Percentiles rank a stretch among this genome's conserved stretches.
Evolutionary conservation across 2,888 invertebrate species (phyloP).

Genomic region (Agrenia bidenticulata): DNA sequence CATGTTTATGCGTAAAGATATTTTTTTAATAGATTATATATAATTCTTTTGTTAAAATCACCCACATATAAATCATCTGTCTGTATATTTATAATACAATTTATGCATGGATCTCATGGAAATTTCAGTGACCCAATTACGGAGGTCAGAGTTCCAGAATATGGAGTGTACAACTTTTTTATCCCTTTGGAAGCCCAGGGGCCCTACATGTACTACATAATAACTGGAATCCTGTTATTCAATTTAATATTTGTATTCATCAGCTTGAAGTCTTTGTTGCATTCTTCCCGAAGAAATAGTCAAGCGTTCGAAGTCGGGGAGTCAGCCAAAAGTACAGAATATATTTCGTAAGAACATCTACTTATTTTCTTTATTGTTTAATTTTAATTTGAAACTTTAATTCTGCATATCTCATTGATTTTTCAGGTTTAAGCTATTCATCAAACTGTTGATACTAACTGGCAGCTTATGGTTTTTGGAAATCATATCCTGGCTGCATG

Average conservation of each 20-base stretch:
- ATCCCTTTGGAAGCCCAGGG: not conserved
- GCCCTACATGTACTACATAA: not conserved
- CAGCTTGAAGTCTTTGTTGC: no score
- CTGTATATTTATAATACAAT: no score
- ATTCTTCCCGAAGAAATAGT: no score
- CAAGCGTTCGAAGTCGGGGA: no score
- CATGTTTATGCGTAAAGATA: not conserved
- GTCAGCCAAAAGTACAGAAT: not conserved
- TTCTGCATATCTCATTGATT: no score
- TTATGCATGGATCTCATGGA: no score
- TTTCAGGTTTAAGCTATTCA: slow-evolving; percentile 1
- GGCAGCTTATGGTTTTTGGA: not conserved
- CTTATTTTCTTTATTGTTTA: no score
- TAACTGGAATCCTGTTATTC: not conserved
- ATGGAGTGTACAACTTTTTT: not conserved
- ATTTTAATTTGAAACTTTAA: no score
- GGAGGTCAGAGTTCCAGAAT: not conserved
- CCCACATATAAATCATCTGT: no score
- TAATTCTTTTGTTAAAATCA: no score
- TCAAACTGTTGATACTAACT: slow-evolving; percentile 1
- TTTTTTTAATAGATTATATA: not conserved
- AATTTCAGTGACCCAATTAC: not conserved
- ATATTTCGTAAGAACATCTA: slow-evolving; percentile 1
- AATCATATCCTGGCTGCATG: slow-evolving; percentile 6
- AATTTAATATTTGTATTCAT: no score